Percentiles rank a stretch among this genome's conserved stretches.
Conservation (phyloP, 1,140 invertebrate genomes). For the Dysdera silvatica region DNA sequence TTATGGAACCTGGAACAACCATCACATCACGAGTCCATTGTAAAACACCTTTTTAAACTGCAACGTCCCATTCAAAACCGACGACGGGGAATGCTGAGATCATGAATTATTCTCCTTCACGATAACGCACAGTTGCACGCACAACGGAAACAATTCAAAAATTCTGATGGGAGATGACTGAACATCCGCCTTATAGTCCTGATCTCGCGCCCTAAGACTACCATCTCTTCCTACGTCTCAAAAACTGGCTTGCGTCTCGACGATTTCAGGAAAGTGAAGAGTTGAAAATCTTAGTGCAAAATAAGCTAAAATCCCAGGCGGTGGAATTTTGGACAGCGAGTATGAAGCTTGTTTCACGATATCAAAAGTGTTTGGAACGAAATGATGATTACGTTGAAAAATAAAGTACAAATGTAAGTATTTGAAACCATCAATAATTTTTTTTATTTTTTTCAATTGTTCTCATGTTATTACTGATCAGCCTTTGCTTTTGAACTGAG, state of each 20-base stretch:
- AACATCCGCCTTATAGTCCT: background rate
- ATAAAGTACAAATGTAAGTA: too few relatives aligned
- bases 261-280: too few relatives aligned
- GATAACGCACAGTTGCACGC: background rate
- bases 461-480: too few relatives aligned
- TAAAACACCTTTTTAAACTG: background rate
- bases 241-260: background rate
- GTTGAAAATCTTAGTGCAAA: too few relatives aligned
- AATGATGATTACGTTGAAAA: too few relatives aligned
- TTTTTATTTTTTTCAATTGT: too few relatives aligned
- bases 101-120: background rate
- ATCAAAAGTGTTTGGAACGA: too few relatives aligned
- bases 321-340: too few relatives aligned
- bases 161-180: background rate
- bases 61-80: background rate
- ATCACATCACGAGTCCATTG: background rate
- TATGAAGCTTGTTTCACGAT: too few relatives aligned
- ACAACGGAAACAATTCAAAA: background rate
- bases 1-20: background rate
- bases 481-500: too few relatives aligned
- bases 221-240: background rate
- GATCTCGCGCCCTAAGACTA: background rate
- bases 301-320: too few relatives aligned
- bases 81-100: background rate
- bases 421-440: too few relatives aligned